Percentiles rank a stretch among this genome's conserved stretches.
Evolutionary conservation across 2,888 invertebrate species (phyloP).

Genomic region (Leptogaster cylindrica): DNA sequence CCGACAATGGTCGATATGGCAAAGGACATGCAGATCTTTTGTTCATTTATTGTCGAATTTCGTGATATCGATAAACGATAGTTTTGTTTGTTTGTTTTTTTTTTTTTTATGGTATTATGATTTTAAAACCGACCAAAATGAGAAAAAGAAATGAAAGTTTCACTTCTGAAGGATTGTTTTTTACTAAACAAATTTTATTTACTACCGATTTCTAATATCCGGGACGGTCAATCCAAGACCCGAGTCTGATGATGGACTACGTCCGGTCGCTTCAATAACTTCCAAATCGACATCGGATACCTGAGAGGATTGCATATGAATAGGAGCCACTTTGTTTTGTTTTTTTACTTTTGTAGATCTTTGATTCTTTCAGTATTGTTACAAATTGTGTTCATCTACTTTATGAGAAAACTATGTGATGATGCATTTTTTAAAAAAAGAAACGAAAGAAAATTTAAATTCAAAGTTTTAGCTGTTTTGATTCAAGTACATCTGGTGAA

Average conservation of each 20-base stretch:
- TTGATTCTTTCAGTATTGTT: too few relatives aligned
- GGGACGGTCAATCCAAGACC: constrained; percentile 90
- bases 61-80: not conserved
- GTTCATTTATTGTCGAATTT: not conserved
- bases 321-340: not conserved
- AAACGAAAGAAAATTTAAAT: constrained; percentile 12
- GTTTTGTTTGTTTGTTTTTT: not conserved
- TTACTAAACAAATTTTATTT: constrained; percentile 34
- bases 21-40: constrained; percentile 60
- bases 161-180: not conserved
- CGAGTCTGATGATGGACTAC: constrained; percentile 93
- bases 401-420: constrained; percentile 5
- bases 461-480: too few relatives aligned
- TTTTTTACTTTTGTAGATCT: not conserved
- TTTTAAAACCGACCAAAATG: constrained; percentile 1
- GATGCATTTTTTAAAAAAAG: constrained; percentile 20
- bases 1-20: constrained; percentile 62
- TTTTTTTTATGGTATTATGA: constrained; percentile 10
- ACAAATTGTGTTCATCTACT: not conserved
- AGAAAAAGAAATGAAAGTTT: constrained; percentile 23
- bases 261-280: constrained; percentile 67
- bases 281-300: constrained; percentile 62
- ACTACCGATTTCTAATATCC: constrained; percentile 74
- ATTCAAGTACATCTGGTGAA: constrained; percentile 4
- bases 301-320: constrained; percentile 52